Evolutionary conservation across 2,888 invertebrate genomes (phyloP).

Genomic region (Embidobia sp.): DNA sequence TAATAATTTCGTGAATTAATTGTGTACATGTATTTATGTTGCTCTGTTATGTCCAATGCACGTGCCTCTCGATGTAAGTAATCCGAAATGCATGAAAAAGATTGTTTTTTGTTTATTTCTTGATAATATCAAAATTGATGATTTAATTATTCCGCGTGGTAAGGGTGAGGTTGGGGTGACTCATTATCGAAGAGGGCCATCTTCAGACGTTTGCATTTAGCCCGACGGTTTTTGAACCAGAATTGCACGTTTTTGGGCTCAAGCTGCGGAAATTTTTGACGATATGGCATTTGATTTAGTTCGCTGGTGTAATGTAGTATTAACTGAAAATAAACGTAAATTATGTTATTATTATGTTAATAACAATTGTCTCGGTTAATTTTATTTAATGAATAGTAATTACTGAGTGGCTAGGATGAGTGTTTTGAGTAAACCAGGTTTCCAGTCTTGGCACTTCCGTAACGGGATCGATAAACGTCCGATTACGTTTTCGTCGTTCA

Average conservation of each 20-base stretch:
- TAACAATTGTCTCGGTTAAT: too few species aligned
- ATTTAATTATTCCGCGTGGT: conserved; percentile 76
- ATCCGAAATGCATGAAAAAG: conserved; percentile 43
- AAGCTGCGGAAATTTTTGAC: conserved; percentile 98
- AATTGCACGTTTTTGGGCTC: conserved; percentile 99
- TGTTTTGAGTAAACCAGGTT: conserved; percentile 98
- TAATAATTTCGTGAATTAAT: conserved; percentile 56
- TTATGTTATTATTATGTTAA: too few species aligned
- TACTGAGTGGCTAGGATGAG: conserved; percentile 96
- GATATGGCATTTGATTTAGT: conserved; percentile 97
- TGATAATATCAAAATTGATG: conserved; percentile 44
- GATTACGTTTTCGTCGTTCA: conserved; percentile 95
- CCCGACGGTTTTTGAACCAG: conserved; percentile 99
- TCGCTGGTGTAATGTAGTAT: conserved; percentile 99
- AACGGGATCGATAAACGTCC: conserved; percentile 99
- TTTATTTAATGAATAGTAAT: too few species aligned
- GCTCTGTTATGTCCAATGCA: conserved; percentile 17
- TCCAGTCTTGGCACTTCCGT: conserved; percentile 97
- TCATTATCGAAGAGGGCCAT: conserved; percentile 92
- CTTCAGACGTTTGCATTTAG: conserved; percentile 98
- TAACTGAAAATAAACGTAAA: conserved; percentile 84
- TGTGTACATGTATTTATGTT: conserved; percentile 43
- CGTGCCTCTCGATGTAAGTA: conserved; percentile 21
- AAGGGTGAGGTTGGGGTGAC: conserved; percentile 83
- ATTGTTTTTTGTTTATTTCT: conserved; percentile 4